phyloP scores from a whole-genome alignment of 2,888 invertebrate genomes.

The Thelaira solivaga region DNA sequence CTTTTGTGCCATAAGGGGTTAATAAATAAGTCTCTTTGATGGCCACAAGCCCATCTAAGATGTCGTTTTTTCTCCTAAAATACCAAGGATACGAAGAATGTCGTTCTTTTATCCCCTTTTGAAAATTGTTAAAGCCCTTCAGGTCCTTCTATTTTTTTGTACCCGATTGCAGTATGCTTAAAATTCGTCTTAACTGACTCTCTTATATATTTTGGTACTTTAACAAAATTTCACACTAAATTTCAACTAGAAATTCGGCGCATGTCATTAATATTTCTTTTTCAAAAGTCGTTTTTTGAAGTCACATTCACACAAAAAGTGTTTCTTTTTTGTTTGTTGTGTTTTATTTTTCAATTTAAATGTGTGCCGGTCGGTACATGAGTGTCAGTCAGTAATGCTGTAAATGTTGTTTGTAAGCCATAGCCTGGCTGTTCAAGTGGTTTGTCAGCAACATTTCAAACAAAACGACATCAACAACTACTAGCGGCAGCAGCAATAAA shows the following conservation, averaged over 20 bases:
- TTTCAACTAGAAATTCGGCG: conserved; percentile 47
- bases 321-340: too few relatives aligned
- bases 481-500: conserved; percentile 39
- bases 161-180: too few relatives aligned
- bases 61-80: too few relatives aligned
- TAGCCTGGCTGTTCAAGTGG: conserved; percentile 71
- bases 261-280: conserved; percentile 54
- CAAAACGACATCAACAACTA: conserved; percentile 70
- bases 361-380: conserved; percentile 8
- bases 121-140: too few relatives aligned
- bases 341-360: conserved; percentile 38
- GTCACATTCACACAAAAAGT: neutral
- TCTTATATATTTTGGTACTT: too few relatives aligned
- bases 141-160: too few relatives aligned
- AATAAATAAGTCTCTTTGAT: too few relatives aligned
- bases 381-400: conserved; percentile 7
- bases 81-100: too few relatives aligned
- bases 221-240: conserved; percentile 45
- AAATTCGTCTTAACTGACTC: too few relatives aligned
- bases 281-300: neutral
- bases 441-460: conserved; percentile 77
- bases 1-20: too few relatives aligned
- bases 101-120: too few relatives aligned
- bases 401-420: conserved; percentile 21
- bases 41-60: too few relatives aligned